Conservation (phyloP, 1,140 invertebrate species). For the Fopius arisanus region DNA sequence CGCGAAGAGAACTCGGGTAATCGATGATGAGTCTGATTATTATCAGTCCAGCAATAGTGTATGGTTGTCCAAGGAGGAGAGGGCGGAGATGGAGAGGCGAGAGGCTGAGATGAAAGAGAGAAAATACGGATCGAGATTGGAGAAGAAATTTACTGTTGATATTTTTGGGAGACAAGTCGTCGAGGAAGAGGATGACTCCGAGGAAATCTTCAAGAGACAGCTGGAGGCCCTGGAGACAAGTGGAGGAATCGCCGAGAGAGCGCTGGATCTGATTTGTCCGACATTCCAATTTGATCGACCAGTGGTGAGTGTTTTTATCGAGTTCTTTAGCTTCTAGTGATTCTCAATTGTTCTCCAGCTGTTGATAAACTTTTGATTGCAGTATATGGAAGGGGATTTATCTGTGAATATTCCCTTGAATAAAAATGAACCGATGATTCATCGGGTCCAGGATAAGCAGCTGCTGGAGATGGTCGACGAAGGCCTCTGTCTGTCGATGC, state of each 20-base stretch:
- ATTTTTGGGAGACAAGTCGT: conserved; percentile 75
- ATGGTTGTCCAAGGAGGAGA: conserved; percentile 80
- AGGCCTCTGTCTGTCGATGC: conserved; percentile 91
- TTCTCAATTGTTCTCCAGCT: no score
- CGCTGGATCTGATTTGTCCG: conserved; percentile 36
- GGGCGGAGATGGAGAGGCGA: conserved; percentile 73
- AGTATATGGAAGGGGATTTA: neutral
- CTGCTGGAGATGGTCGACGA: conserved; percentile 88
- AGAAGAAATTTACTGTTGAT: conserved; percentile 81
- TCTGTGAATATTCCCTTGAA: neutral
- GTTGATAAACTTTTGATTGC: neutral
- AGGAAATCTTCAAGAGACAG: conserved; percentile 47
- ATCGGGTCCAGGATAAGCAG: conserved; percentile 82
- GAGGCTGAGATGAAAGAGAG: conserved; percentile 74
- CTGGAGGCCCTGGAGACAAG: conserved; percentile 49
- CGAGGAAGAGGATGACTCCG: conserved; percentile 57
- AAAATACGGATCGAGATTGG: conserved; percentile 74
- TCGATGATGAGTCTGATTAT: conserved; percentile 95
- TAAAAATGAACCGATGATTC: neutral
- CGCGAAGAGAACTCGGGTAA: conserved; percentile 85
- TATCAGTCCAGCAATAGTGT: conserved; percentile 78
- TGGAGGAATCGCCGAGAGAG: conserved; percentile 13
- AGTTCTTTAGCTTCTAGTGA: neutral
- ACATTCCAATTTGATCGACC: conserved; percentile 46
- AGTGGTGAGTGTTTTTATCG: conserved; percentile 32